phyloP scores from a whole-genome alignment of 2,113 vertebrate species.

The Planiliza haematocheilus region DNA sequence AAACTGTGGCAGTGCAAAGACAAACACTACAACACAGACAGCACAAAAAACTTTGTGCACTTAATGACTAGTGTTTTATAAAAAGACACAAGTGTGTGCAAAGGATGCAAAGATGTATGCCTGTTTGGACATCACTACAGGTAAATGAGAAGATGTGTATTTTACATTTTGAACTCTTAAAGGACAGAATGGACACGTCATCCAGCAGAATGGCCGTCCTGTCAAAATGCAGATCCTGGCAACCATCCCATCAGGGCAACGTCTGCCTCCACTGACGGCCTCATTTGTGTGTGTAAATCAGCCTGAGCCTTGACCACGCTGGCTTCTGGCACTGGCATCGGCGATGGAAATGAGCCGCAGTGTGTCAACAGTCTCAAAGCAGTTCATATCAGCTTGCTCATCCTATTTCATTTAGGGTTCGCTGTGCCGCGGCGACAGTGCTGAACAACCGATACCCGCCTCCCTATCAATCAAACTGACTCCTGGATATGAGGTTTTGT shows the following conservation, averaged over 20 bases:
- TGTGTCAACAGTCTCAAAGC: constrained; percentile 68
- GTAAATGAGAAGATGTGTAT: background rate
- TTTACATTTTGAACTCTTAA: background rate
- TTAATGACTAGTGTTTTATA: no score
- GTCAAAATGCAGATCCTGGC: constrained; percentile 37
- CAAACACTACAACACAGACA: no score
- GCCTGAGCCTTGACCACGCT: constrained; percentile 53
- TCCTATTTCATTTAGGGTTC: constrained; percentile 35
- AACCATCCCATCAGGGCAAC: constrained; percentile 38
- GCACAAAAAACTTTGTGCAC: no score
- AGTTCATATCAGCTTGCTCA: constrained; percentile 70
- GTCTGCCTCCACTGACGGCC: constrained; percentile 43
- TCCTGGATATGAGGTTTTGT: constrained; percentile 34
- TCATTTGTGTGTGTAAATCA: constrained; percentile 84
- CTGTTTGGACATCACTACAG: background rate
- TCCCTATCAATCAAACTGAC: constrained; percentile 21
- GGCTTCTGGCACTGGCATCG: constrained; percentile 52
- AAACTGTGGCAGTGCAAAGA: no score
- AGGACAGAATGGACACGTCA: constrained; percentile 19
- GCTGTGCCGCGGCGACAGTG: background rate
- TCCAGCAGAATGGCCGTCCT: constrained; percentile 12
- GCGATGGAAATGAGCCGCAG: constrained; percentile 75
- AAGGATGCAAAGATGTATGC: background rate
- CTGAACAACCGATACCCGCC: constrained; percentile 28
- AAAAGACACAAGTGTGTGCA: no score